Evolutionary conservation across 2,888 invertebrate species (phyloP).

Genomic region (Drosophila siamana): DNA sequence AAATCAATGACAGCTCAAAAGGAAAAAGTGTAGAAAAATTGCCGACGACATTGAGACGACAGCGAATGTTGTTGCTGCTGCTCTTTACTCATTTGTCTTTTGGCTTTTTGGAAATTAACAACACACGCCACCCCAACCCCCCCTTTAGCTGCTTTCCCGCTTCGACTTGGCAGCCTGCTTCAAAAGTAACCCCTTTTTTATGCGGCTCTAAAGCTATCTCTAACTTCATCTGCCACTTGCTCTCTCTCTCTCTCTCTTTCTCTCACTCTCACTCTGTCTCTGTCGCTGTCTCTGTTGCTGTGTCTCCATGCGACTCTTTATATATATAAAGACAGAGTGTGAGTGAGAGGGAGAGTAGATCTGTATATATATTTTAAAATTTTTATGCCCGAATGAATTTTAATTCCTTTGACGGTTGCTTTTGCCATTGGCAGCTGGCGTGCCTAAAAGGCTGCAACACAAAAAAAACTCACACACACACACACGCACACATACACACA

Average conservation of each 20-base stretch:
- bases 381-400: conserved; percentile 85
- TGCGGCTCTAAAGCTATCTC: conserved; percentile 40
- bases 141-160: too few species aligned
- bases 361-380: conserved; percentile 83
- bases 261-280: conserved; percentile 1
- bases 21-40: conserved; percentile 23
- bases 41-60: conserved; percentile 68
- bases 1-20: conserved; percentile 69
- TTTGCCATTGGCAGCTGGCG: conserved; percentile 74
- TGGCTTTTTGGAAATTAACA: conserved; percentile 78
- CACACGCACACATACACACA: too few species aligned
- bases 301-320: conserved; percentile 43
- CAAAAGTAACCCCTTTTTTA: conserved; percentile 79
- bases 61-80: conserved; percentile 51
- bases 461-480: too few species aligned
- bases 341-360: conserved; percentile 23
- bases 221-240: conserved; percentile 23
- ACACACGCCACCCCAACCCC: conserved; percentile 50
- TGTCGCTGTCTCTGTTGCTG: conserved; percentile 14
- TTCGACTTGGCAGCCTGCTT: conserved; percentile 40
- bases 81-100: conserved; percentile 79
- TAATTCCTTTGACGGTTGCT: conserved; percentile 85
- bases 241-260: conserved; percentile 8
- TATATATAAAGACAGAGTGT: conserved; percentile 17
- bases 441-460: conserved; percentile 71